Conservation (phyloP, 2,113 vertebrate genomes). For the Tylochromis polylepis region DNA sequence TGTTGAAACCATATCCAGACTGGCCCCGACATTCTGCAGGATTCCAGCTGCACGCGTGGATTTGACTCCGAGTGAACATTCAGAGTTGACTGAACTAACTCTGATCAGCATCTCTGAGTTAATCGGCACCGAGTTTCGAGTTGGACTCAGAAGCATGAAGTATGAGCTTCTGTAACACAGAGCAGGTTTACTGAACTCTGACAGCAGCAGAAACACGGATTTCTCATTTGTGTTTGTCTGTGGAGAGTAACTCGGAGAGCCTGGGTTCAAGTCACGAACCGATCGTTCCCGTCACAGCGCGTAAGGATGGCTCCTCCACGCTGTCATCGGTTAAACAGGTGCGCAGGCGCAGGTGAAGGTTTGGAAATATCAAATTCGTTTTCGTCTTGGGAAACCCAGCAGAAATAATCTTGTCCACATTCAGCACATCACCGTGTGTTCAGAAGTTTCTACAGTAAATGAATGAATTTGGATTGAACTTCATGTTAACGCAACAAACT, state of each 20-base stretch:
- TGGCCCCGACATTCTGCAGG: accelerated
- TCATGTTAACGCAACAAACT: background rate
- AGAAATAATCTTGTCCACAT: background rate
- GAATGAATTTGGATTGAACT: background rate
- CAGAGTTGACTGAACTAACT: background rate
- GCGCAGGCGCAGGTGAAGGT: background rate
- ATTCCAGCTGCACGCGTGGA: background rate
- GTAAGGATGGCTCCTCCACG: background rate
- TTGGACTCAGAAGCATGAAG: background rate
- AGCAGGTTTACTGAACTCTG: background rate
- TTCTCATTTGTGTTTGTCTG: background rate
- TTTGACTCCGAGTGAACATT: background rate
- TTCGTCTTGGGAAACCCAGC: background rate
- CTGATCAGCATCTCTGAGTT: background rate
- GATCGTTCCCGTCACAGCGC: background rate
- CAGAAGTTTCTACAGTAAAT: background rate
- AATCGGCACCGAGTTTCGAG: background rate
- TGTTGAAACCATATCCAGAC: background rate
- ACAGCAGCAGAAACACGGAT: too few relatives aligned
- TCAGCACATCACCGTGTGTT: background rate
- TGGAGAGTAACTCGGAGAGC: background rate
- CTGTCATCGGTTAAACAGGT: background rate
- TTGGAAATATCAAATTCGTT: background rate
- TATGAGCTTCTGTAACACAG: background rate
- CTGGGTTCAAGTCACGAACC: background rate